Evolutionary conservation across 2,888 invertebrate genomes (phyloP).

Genomic region (Phymatocera aterrima): DNA sequence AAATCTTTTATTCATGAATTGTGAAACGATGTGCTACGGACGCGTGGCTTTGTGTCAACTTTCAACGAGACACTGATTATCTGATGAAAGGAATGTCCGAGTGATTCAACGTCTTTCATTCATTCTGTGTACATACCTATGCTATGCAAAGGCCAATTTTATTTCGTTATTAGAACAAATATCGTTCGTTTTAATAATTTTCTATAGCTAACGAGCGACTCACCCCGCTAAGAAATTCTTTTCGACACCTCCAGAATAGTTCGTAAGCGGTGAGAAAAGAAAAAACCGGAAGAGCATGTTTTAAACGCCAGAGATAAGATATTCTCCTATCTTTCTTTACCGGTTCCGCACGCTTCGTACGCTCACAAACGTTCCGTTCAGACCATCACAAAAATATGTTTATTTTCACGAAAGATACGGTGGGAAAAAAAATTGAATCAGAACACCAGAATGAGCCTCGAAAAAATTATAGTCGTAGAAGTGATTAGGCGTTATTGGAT

Average conservation of each 20-base stretch:
- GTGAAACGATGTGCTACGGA: background rate
- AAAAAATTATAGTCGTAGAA: background rate
- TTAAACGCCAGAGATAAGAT: constrained; percentile 28
- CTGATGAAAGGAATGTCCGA: background rate
- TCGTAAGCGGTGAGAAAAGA: background rate
- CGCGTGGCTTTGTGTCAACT: background rate
- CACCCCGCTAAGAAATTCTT: background rate
- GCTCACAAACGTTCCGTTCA: background rate
- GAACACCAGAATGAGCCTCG: background rate
- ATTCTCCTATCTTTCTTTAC: constrained; percentile 29
- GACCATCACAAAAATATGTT: background rate
- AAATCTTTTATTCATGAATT: constrained; percentile 37
- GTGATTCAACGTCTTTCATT: background rate
- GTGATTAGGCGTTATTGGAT: too few relatives aligned
- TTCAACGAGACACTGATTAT: constrained; percentile 5
- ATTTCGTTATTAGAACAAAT: background rate
- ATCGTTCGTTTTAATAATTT: background rate
- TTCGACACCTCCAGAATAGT: background rate
- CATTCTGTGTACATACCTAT: background rate
- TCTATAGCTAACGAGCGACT: background rate
- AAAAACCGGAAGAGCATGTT: constrained; percentile 46
- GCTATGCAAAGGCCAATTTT: background rate
- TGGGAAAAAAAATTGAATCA: constrained; percentile 40
- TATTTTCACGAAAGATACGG: constrained; percentile 13
- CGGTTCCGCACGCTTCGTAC: background rate